Evolutionary conservation across 2,888 invertebrate species (phyloP).

Genomic region (Dolomedes plantarius): DNA sequence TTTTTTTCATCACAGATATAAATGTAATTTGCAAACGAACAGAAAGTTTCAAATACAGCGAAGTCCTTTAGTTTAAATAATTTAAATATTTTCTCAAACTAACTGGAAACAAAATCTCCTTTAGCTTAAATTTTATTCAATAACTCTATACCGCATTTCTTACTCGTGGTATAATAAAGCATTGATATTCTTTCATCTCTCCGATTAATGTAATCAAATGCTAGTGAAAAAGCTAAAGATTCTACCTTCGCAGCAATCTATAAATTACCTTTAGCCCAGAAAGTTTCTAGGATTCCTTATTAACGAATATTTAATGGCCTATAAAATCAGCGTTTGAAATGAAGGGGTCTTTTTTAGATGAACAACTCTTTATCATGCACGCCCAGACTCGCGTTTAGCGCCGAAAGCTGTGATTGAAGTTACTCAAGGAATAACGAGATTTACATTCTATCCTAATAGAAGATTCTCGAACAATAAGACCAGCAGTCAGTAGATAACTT

Average conservation of each 20-base stretch:
- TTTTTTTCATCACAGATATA: too few species aligned
- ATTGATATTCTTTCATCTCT: too few species aligned
- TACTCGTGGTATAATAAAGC: too few species aligned
- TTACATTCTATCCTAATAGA: conserved; percentile 33
- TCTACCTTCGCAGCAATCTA: not conserved
- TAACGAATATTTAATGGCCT: conserved; percentile 40
- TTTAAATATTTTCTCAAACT: too few species aligned
- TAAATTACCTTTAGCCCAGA: not conserved
- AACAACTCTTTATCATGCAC: conserved; percentile 32
- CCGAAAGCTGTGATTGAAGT: conserved; percentile 47
- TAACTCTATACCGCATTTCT: too few species aligned
- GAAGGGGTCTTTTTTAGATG: not conserved
- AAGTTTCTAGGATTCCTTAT: not conserved
- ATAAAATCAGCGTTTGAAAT: conserved; percentile 16
- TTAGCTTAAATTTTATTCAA: too few species aligned
- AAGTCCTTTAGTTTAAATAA: too few species aligned
- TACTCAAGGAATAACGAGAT: conserved; percentile 39
- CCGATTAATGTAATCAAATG: not conserved
- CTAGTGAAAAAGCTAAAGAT: not conserved
- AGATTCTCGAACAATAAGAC: conserved; percentile 39
- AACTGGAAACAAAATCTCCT: too few species aligned
- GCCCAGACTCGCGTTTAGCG: conserved; percentile 2
- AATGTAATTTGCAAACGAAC: too few species aligned
- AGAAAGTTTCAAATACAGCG: too few species aligned
- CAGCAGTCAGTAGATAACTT: conserved; percentile 33